These are phyloP conservation scores for Heterochromis multidens DNA, from an alignment of 2,113 vertebrate genomes.

Conservation along the genomic window DNA sequence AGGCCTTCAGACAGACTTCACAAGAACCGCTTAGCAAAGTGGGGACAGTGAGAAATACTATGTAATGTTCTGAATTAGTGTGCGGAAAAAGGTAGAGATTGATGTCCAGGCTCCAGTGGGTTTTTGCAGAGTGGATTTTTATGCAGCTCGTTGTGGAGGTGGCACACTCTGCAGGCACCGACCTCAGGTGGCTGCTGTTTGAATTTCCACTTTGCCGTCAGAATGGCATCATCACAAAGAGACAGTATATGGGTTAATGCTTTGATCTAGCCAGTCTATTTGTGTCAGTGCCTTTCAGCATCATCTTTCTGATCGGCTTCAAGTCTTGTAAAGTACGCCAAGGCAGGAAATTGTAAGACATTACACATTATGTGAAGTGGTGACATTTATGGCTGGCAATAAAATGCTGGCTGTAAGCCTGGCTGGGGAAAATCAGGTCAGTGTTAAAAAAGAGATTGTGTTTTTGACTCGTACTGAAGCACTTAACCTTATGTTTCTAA, in stretches of 20 bases:
- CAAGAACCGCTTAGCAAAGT: background rate
- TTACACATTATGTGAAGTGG: background rate
- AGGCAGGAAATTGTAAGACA: background rate
- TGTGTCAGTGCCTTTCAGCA: background rate
- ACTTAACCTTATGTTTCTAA: background rate
- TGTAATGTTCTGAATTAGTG: conserved; percentile 22
- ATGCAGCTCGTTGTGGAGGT: conserved; percentile 17
- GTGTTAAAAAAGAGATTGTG: background rate
- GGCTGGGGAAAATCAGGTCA: background rate
- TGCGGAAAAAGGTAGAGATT: background rate
- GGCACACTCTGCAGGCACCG: background rate
- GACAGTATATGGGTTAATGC: background rate
- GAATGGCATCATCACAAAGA: conserved; percentile 31
- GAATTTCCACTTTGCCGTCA: conserved; percentile 53
- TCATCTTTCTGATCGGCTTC: background rate
- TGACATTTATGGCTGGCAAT: background rate
- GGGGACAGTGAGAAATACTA: conserved; percentile 29
- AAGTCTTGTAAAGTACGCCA: background rate
- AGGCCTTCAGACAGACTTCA: conserved; percentile 45
- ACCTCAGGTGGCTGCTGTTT: conserved; percentile 42
- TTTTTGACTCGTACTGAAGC: background rate
- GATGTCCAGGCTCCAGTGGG: background rate
- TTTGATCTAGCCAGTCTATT: conserved; percentile 22
- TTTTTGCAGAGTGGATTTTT: conserved; percentile 9
- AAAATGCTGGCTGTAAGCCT: background rate